Conservation (phyloP, 2,797 vertebrate genomes). For the Chaetophractus vellerosus region DNA sequence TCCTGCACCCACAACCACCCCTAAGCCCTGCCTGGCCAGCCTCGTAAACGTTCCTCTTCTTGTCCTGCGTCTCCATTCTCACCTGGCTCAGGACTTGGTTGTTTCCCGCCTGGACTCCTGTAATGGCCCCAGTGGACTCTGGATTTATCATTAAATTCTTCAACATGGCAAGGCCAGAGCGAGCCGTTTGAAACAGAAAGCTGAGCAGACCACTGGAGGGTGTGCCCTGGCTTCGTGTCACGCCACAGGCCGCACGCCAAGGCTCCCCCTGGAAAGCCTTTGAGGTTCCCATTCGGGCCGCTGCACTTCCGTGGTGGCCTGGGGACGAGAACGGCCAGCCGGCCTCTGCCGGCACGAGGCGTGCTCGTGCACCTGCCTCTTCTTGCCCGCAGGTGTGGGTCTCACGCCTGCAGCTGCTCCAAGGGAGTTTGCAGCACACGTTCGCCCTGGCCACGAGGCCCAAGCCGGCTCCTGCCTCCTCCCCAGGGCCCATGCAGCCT, state of each 20-base stretch:
- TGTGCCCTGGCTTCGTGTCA: accelerated
- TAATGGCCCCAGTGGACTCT: accelerated
- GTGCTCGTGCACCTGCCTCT: accelerated
- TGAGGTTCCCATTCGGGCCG: too few relatives aligned
- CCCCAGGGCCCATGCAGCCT: accelerated
- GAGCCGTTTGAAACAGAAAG: accelerated
- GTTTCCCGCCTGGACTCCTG: accelerated
- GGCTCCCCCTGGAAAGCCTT: accelerated
- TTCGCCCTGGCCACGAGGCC: too few relatives aligned
- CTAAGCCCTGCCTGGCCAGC: background rate
- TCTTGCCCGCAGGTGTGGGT: accelerated
- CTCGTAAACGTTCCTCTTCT: accelerated
- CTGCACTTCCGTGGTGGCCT: accelerated
- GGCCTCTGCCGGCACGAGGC: accelerated
- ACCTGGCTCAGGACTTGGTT: accelerated
- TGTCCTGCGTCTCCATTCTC: background rate
- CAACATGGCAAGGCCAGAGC: background rate
- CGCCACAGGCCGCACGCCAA: accelerated
- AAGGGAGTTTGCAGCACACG: too few relatives aligned
- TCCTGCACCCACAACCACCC: too few relatives aligned
- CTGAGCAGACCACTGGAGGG: accelerated
- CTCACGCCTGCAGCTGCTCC: background rate
- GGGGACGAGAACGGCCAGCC: accelerated
- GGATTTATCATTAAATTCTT: background rate
- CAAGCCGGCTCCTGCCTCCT: background rate